Percentiles rank a stretch among this genome's conserved stretches.
Conservation (phyloP, 1,140 invertebrate species). For the Drosophila nikananu region DNA sequence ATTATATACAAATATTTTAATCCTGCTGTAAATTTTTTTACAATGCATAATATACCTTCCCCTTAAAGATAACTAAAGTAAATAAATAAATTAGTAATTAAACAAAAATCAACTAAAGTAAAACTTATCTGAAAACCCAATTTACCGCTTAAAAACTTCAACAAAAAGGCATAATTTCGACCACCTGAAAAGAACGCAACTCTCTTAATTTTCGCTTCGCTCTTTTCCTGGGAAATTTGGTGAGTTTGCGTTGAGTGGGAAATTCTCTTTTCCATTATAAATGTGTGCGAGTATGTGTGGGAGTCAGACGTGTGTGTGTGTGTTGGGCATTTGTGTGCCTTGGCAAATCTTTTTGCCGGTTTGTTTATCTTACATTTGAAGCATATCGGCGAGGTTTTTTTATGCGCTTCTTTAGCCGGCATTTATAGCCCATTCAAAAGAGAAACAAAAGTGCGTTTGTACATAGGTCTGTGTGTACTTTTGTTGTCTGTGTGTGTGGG, state of each 20-base stretch:
- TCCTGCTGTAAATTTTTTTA: not conserved
- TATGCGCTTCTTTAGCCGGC: constrained; percentile 58
- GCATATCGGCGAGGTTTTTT: constrained; percentile 42
- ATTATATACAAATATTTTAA: not conserved
- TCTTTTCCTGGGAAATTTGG: constrained; percentile 42
- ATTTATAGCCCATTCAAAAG: constrained; percentile 49
- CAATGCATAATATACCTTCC: not conserved
- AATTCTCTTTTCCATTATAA: constrained; percentile 18
- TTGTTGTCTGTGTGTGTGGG: constrained; percentile 10
- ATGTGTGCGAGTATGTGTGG: not conserved
- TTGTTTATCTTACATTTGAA: constrained; percentile 68
- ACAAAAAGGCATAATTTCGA: constrained; percentile 14
- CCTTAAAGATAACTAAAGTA: not conserved
- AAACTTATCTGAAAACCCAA: not conserved
- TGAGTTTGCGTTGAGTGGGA: constrained; percentile 55
- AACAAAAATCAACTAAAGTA: not conserved
- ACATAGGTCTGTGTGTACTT: constrained; percentile 3
- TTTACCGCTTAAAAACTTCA: not conserved
- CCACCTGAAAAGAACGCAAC: constrained; percentile 1
- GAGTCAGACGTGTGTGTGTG: not conserved
- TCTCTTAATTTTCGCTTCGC: constrained; percentile 10
- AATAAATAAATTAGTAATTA: not conserved
- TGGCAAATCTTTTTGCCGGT: constrained; percentile 57
- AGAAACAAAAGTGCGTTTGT: constrained; percentile 53
- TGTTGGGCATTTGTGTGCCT: constrained; percentile 20